phyloP scores from a whole-genome alignment of 1,140 invertebrate species.

The Leptinotarsa lineolata region DNA sequence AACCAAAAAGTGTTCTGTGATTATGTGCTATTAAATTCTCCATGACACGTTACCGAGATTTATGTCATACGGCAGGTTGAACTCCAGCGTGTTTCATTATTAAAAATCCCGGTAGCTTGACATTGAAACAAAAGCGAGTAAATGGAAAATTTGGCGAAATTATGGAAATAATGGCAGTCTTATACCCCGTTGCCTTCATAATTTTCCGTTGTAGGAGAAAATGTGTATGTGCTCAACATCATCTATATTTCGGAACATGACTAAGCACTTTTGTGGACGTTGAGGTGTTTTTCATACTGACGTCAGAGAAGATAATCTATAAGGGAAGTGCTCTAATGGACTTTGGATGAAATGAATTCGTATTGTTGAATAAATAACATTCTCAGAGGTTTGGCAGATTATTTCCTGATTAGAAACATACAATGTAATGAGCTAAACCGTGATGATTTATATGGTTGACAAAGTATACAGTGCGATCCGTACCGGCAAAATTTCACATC shows the following conservation, averaged over 20 bases:
- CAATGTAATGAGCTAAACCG: too few species aligned
- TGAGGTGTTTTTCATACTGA: too few species aligned
- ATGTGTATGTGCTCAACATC: background rate
- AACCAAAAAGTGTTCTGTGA: too few species aligned
- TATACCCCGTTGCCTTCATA: background rate
- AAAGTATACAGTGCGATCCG: too few species aligned
- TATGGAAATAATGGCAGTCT: conserved; percentile 3
- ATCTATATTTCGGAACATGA: background rate
- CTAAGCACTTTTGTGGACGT: background rate
- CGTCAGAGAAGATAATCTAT: too few species aligned
- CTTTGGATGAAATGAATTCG: too few species aligned
- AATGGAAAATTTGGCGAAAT: background rate
- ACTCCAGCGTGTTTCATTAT: background rate
- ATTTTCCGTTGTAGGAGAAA: background rate
- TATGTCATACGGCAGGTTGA: background rate
- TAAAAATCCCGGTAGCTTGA: background rate
- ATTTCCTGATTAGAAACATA: too few species aligned
- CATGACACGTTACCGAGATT: background rate
- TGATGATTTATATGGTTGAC: too few species aligned
- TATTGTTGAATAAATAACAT: too few species aligned
- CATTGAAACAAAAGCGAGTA: background rate
- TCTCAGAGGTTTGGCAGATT: too few species aligned
- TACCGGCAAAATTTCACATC: too few species aligned
- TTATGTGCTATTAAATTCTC: background rate
- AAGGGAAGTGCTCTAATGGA: too few species aligned